Percentiles rank a stretch among this genome's conserved stretches.
phyloP scores from a whole-genome alignment of 2,888 invertebrate species.

The Philopedon plagiatum region DNA sequence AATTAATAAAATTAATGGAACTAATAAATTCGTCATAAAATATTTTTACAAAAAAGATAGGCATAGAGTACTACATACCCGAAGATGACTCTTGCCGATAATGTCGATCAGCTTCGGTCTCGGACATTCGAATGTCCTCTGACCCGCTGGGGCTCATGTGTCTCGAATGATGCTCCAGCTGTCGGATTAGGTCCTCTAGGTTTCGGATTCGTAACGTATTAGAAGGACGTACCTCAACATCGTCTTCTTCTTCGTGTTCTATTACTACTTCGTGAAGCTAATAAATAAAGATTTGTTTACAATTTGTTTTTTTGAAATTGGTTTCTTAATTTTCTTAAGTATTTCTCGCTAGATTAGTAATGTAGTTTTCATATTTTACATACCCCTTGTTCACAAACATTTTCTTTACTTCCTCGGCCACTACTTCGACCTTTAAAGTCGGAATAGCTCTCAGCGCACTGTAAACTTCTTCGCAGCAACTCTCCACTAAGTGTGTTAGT shows the following conservation, averaged over 20 bases:
- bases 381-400: conserved; percentile 80
- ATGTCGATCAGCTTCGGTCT: conserved; percentile 87
- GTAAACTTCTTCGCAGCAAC: conserved; percentile 77
- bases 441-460: conserved; percentile 72
- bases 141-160: conserved; percentile 94
- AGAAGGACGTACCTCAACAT: conserved; percentile 83
- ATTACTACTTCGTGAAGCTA: conserved; percentile 62
- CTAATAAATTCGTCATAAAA: too few relatives aligned
- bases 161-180: conserved; percentile 88
- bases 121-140: conserved; percentile 90
- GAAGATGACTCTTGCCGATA: conserved; percentile 80
- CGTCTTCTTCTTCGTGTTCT: conserved; percentile 75
- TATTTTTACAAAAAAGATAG: too few relatives aligned
- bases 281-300: conserved; percentile 18
- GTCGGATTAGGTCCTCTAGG: conserved; percentile 91
- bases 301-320: not conserved
- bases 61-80: conserved; percentile 40
- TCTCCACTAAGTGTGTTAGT: conserved; percentile 79
- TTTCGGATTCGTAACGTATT: conserved; percentile 92
- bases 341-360: not conserved
- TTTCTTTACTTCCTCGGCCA: conserved; percentile 77
- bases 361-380: conserved; percentile 45
- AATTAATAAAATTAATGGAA: too few relatives aligned
- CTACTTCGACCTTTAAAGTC: conserved; percentile 75
- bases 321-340: not conserved